Base-by-base conservation (phyloP, 2,888 invertebrate species). In the Ariolimax columbianus region DNA sequence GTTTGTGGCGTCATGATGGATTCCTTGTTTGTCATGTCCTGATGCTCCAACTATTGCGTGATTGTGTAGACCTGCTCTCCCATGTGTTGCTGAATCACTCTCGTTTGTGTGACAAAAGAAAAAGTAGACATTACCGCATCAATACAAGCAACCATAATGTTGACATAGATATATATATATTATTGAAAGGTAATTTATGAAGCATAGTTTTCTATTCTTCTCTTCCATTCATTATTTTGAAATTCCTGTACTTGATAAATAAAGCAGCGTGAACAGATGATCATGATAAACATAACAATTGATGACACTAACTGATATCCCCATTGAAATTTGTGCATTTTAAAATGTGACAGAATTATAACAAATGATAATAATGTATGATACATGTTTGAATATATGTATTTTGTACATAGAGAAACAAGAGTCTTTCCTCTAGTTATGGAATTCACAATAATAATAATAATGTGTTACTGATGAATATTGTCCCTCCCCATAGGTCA, bases 371-470 rank as follows among this genome's bases (percentile, higher is more conserved):
- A 80, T 80, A 66, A 23, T 81, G 19, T 30, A 70, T 51, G n/a
- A 70, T 72, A 0, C 9, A 73, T 73, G 82, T 77, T 68, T 78
- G 40, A 40, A 70, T 78, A 55, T 55, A 55, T 84, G 72, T 43
- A 79, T 84, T 70, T 79, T 79, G 84, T 84, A 79, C 59, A 79
- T 79, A 79, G 19, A 70, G 79, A 84, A 70, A 77, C 47, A n/a
- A 73, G 1, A 68, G 83, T 78, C 83, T 84, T 84, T 84, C 83
- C 72, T 78, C 70, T 70, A 84, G 70, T 55, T 68, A 78, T 78
- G 40, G 51, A 68, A 68, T 30, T 63, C n/a, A n/a, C n/a, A n/a
- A n/a, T n/a, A n/a, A n/a, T n/a, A n/a, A n/a, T 75, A 68, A 40
- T 33, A 26, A 72, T 84, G 78, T 47, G 78, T 47, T 72, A 26